These are phyloP conservation scores for Catocala fraxini DNA, from an alignment of 2,888 invertebrate species.

Conservation along the genomic window DNA sequence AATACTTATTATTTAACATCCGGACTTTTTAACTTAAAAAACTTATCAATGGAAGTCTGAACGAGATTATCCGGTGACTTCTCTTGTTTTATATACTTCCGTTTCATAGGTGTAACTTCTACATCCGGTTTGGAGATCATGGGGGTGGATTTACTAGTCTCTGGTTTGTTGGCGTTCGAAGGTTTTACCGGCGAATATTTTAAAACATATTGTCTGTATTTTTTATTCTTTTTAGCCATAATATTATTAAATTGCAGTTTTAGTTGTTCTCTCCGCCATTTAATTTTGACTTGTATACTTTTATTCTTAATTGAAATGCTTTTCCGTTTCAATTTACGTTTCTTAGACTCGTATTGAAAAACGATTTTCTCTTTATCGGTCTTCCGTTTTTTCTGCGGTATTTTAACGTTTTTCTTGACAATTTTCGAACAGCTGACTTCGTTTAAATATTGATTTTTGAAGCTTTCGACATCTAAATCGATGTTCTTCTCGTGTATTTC, in stretches of 20 bases:
- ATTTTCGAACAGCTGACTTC: constrained; percentile 56
- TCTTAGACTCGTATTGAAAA: constrained; percentile 25
- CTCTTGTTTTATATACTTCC: constrained; percentile 58
- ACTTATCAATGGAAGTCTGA: constrained; percentile 72
- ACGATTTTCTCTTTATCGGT: constrained; percentile 7
- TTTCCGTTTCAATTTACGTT: constrained; percentile 35
- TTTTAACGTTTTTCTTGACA: neutral
- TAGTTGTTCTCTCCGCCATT: constrained; percentile 59
- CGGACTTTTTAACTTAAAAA: constrained; percentile 61
- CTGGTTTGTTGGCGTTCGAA: too few species aligned
- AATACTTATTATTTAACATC: constrained; percentile 4
- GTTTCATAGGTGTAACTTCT: constrained; percentile 59
- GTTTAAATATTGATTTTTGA: constrained; percentile 70
- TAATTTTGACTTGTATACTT: constrained; percentile 67
- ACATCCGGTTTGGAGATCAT: constrained; percentile 50
- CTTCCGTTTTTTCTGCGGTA: constrained; percentile 23
- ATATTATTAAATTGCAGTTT: constrained; percentile 61
- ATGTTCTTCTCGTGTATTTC: constrained; percentile 48
- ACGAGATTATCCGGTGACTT: constrained; percentile 66
- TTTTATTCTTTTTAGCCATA: constrained; percentile 20
- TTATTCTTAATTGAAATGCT: constrained; percentile 54
- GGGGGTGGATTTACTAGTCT: neutral
- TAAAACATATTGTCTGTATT: constrained; percentile 68
- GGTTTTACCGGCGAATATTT: constrained; percentile 56
- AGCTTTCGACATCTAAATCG: constrained; percentile 70